Base-by-base conservation (phyloP, 1,140 invertebrate genomes). In the Cotesia chilonis region DNA sequence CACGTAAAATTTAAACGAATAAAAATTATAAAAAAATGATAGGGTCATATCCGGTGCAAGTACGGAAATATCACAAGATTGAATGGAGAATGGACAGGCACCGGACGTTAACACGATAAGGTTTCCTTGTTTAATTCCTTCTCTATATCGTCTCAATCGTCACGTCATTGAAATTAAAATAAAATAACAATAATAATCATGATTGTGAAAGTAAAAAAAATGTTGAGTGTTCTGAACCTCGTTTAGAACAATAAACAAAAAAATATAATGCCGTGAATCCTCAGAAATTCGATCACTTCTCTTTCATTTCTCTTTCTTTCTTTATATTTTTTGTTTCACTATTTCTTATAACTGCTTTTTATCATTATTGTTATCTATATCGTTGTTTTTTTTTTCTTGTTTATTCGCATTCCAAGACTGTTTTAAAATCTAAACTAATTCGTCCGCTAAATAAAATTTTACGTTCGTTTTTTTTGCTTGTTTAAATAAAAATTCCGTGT, bases 1-100 rank as follows among this genome's bases (percentile, higher is more conserved):
- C 36, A 41, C n/a, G 4, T 12, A 38, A 65, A n/a, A 65, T 3
- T 1, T 14, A 36, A 41, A 37, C 17, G 63, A 41, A 37, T 10
- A 63, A 63, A 37, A 37, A 63, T 35, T 38, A 38, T 38, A 65
- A 65, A 65, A 65, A 36, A 63, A 28, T 36, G 6, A 59, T 59
- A 60, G 9, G 20, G n/a, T 17, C 20, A 65, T 37, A 65, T 65
- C 63, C 63, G 63, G 36, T 37, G 36, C 63, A 35, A 37, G 36
- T 37, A 35, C 63, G 63, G 63, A 65, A 65, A 65, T 65, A 65
- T 65, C 17, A 17, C 63, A 36, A 37, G 38, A 41, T 65, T 63
- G 20, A 63, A 65, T 65, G 63, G 63, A 65, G 41, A 47, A 47
- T 47, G 41, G 41, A 47, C 41, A 47, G 6, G 6, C 17, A 57